These are phyloP conservation scores for Odontothrips loti DNA, from an alignment of 2,888 invertebrate species.

Conservation along the genomic window DNA sequence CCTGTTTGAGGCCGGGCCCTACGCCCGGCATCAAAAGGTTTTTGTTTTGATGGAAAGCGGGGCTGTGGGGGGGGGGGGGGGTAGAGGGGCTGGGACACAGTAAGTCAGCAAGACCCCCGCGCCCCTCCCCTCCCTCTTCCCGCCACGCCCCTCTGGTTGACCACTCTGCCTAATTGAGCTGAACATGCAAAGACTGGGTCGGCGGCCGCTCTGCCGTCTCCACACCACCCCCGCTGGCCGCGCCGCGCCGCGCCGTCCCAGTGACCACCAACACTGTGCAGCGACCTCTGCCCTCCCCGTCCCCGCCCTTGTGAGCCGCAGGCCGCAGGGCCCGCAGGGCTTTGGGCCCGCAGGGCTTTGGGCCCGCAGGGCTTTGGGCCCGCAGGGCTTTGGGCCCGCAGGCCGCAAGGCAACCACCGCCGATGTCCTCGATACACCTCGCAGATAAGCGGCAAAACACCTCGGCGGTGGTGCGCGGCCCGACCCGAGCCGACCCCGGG, in stretches of 20 bases:
- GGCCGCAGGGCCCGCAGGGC: too few species aligned
- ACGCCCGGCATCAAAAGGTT: slow-evolving; percentile 11
- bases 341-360: too few species aligned
- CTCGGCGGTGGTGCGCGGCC: not conserved
- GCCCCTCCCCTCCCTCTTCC: not conserved
- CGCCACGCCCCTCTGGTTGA: not conserved
- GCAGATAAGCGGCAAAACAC: too few species aligned
- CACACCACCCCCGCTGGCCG: not conserved
- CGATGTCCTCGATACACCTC: too few species aligned
- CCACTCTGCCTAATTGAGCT: slow-evolving; percentile 19
- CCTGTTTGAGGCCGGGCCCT: not conserved
- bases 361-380: not conserved
- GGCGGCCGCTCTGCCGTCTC: not conserved
- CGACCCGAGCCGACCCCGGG: not conserved
- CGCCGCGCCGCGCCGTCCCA: not conserved
- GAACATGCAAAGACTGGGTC: slow-evolving; percentile 4
- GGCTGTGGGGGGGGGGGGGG: not conserved
- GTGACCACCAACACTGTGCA: not conserved
- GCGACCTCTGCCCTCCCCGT: too few species aligned
- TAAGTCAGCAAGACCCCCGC: not conserved
- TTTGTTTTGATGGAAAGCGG: slow-evolving; percentile 3
- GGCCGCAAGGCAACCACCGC: too few species aligned
- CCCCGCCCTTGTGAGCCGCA: too few species aligned
- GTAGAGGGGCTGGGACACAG: not conserved
- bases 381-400: not conserved